These are phyloP conservation scores for Gorsachius goisagi DNA, from an alignment of 2,113 vertebrate species.

Conservation along the genomic window DNA sequence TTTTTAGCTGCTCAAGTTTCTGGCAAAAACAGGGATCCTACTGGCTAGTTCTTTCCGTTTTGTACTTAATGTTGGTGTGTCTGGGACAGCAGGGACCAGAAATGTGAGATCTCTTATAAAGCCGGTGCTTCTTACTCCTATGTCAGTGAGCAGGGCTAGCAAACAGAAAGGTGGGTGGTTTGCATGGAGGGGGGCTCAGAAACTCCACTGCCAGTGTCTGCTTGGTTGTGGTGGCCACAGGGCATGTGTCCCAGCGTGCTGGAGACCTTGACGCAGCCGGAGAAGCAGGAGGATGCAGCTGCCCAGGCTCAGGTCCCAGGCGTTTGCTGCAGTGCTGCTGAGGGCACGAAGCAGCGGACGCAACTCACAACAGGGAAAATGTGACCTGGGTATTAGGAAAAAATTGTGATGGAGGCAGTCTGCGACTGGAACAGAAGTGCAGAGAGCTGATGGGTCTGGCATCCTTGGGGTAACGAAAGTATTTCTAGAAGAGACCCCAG, in stretches of 20 bases:
- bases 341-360: neutral
- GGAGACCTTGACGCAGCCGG: too few species aligned
- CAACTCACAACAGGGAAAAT: neutral
- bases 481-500: neutral
- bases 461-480: neutral
- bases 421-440: neutral
- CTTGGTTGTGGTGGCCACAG: neutral
- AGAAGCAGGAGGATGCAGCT: neutral
- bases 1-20: neutral
- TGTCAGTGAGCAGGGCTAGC: neutral
- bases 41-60: neutral
- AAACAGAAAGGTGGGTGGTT: neutral
- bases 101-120: neutral
- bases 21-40: accelerated
- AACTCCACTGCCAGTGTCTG: neutral
- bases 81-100: neutral
- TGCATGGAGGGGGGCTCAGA: neutral
- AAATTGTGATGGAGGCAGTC: too few species aligned
- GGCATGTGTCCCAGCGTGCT: accelerated
- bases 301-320: neutral
- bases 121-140: too few species aligned
- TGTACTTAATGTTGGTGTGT: too few species aligned
- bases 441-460: neutral
- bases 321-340: accelerated
- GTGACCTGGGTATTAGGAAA: accelerated